Evolutionary conservation across 2,888 invertebrate genomes (phyloP).

Genomic region (Apodemia hepburni): DNA sequence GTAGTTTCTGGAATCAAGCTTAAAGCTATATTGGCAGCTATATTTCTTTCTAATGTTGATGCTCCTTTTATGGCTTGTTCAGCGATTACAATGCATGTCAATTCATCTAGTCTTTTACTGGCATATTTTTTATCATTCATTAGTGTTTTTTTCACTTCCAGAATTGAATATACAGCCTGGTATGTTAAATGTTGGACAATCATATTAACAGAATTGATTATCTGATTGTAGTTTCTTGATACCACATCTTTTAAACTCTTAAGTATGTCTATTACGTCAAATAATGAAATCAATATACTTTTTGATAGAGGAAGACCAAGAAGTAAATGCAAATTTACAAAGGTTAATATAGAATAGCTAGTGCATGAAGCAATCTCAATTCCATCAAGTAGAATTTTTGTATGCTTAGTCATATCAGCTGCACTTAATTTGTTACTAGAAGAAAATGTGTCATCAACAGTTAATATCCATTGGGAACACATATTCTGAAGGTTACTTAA

Average conservation of each 20-base stretch:
- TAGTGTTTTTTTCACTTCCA: conserved; percentile 84
- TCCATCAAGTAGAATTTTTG: conserved; percentile 75
- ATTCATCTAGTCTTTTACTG: conserved; percentile 83
- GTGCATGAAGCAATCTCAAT: conserved; percentile 84
- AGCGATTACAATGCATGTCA: conserved; percentile 88
- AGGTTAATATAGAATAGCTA: conserved; percentile 68
- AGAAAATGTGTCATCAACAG: conserved; percentile 59
- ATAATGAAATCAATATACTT: conserved; percentile 86
- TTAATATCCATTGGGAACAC: conserved; percentile 60
- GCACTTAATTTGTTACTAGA: conserved; percentile 59
- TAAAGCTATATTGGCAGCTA: conserved; percentile 84
- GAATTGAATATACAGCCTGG: conserved; percentile 84
- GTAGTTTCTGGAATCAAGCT: conserved; percentile 83
- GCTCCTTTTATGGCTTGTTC: conserved; percentile 84
- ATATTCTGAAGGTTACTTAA: conserved; percentile 63
- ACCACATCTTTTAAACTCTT: conserved; percentile 88
- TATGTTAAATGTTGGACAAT: conserved; percentile 90
- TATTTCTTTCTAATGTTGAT: conserved; percentile 81
- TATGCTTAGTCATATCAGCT: conserved; percentile 64
- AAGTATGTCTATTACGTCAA: conserved; percentile 89
- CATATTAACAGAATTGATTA: conserved; percentile 87
- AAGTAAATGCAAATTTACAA: conserved; percentile 85
- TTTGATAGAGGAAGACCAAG: conserved; percentile 89
- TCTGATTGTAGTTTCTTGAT: conserved; percentile 83
- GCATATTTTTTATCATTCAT: conserved; percentile 83